phyloP scores from a whole-genome alignment of 2,797 vertebrate species.

The Erpetoichthys calabaricus region DNA sequence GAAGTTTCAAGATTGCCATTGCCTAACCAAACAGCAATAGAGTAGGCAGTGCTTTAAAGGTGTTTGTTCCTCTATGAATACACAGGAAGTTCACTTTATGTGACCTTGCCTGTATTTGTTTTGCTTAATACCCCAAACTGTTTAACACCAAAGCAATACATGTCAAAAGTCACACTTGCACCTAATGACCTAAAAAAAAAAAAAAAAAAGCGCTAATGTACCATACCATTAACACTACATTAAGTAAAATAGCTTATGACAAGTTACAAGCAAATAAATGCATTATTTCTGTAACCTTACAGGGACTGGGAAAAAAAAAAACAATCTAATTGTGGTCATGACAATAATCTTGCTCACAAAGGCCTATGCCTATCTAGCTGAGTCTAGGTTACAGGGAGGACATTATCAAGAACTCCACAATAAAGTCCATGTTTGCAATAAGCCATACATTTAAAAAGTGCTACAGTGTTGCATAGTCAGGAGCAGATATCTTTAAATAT shows the following conservation, averaged over 20 bases:
- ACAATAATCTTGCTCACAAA: too few relatives aligned
- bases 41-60: conserved; percentile 22
- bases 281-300: too few relatives aligned
- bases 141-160: neutral
- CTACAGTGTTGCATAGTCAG: too few relatives aligned
- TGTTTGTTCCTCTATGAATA: conserved; percentile 24
- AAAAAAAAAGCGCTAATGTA: conserved; percentile 1
- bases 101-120: conserved; percentile 26
- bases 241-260: neutral
- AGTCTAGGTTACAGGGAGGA: too few relatives aligned
- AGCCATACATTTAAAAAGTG: too few relatives aligned
- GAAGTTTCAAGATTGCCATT: neutral
- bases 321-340: too few relatives aligned
- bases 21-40: neutral
- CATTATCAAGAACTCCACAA: too few relatives aligned
- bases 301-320: too few relatives aligned
- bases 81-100: conserved; percentile 32
- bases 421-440: too few relatives aligned
- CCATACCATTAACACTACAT: conserved; percentile 9
- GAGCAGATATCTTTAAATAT: too few relatives aligned
- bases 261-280: too few relatives aligned
- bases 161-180: neutral
- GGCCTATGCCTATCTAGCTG: too few relatives aligned
- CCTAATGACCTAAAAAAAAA: conserved; percentile 7
- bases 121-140: conserved; percentile 18